A percentile compares a stretch with the other conserved stretches of the same genome.
Conservation (phyloP, 1,140 invertebrate genomes). For the Aplysia californica region DNA sequence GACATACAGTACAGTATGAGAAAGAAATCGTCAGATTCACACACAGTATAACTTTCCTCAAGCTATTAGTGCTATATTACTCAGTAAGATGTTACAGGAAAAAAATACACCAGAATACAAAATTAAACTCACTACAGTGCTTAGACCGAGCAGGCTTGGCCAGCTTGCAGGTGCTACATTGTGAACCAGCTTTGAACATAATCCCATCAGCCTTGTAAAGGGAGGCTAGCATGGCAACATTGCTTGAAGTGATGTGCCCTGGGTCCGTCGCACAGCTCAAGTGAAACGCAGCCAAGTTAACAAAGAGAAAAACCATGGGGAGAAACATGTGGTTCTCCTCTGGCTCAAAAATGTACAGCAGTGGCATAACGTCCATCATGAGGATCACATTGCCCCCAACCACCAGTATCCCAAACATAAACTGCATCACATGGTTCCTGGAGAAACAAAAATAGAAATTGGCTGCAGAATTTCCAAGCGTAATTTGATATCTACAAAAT, state of each 20-base stretch:
- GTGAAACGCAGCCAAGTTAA: constrained; percentile 48
- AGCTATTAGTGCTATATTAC: too few relatives aligned
- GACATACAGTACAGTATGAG: too few relatives aligned
- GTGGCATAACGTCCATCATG: constrained; percentile 56
- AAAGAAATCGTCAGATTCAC: too few relatives aligned
- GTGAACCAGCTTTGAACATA: constrained; percentile 43
- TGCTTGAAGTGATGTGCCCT: constrained; percentile 49
- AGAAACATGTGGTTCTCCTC: constrained; percentile 50
- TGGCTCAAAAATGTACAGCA: constrained; percentile 50
- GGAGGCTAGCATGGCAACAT: constrained; percentile 35
- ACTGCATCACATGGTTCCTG: constrained; percentile 56
- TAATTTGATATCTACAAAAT: background rate
- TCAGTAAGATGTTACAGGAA: too few relatives aligned
- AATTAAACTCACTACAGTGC: constrained; percentile 60
- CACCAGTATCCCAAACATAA: constrained; percentile 47
- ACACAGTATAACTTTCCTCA: too few relatives aligned
- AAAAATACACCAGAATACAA: too few relatives aligned
- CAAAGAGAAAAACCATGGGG: constrained; percentile 44
- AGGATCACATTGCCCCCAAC: constrained; percentile 47
- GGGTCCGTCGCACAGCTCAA: constrained; percentile 49
- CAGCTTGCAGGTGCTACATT: constrained; percentile 55
- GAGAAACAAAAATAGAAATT: background rate
- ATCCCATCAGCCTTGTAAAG: constrained; percentile 51
- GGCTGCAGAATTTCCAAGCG: background rate
- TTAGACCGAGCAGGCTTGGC: constrained; percentile 60